Conservation (phyloP, 2,113 vertebrate genomes). For the Porphyrio hochstetteri region DNA sequence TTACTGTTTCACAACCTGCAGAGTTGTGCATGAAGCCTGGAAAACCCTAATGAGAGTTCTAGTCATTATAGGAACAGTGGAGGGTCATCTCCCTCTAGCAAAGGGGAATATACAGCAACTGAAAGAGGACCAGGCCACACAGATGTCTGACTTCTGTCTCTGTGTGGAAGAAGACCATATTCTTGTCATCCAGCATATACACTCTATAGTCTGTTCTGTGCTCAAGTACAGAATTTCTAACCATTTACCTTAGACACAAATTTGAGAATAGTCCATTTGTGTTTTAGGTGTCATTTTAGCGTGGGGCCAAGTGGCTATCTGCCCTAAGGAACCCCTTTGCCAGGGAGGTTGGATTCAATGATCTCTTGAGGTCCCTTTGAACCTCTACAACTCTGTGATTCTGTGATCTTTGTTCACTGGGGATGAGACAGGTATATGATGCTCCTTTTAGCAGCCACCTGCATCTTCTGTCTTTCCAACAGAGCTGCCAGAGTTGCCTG, state of each 20-base stretch:
- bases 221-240: background rate
- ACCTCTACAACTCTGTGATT: too few relatives aligned
- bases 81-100: background rate
- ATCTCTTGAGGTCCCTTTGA: too few relatives aligned
- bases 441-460: background rate
- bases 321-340: too few relatives aligned
- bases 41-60: background rate
- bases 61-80: background rate
- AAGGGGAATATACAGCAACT: background rate
- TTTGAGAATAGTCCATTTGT: background rate
- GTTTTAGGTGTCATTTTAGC: background rate
- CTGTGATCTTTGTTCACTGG: background rate
- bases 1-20: background rate
- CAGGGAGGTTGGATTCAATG: too few relatives aligned
- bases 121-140: background rate
- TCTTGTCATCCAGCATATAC: background rate
- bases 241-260: background rate
- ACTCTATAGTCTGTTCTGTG: background rate
- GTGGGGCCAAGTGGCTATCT: too few relatives aligned
- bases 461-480: background rate
- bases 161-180: background rate
- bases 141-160: background rate
- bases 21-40: background rate
- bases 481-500: background rate
- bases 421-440: background rate